Conservation (phyloP, 2,797 vertebrate genomes). For the Macropodus opercularis region DNA sequence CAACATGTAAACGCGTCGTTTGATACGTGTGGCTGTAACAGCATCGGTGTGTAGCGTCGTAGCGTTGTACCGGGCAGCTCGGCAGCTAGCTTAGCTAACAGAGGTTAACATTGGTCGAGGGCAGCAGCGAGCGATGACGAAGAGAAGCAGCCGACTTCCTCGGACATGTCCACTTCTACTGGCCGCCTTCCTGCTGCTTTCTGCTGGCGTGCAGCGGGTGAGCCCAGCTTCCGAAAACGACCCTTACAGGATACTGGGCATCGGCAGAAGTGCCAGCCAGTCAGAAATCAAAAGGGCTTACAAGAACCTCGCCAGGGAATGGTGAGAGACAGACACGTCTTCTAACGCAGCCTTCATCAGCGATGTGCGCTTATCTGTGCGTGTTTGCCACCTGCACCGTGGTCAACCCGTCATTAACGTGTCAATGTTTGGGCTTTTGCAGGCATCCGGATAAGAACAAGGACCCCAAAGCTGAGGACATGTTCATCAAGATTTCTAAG, state of each 20-base stretch:
- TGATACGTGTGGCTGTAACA: background rate
- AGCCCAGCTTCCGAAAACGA: conserved; percentile 82
- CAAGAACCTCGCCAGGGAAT: conserved; percentile 90
- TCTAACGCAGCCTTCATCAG: background rate
- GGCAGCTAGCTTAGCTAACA: conserved; percentile 22
- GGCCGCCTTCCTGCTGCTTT: conserved; percentile 73
- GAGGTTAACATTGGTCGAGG: conserved; percentile 18
- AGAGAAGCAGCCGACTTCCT: conserved; percentile 19
- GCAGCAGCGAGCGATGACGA: conserved; percentile 39
- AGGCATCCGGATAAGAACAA: conserved; percentile 99
- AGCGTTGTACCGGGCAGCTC: background rate
- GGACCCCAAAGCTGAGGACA: conserved; percentile 92
- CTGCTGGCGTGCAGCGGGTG: conserved; percentile 70
- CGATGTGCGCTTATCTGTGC: background rate
- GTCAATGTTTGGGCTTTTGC: background rate
- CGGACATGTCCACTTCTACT: conserved; percentile 30
- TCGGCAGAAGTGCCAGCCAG: conserved; percentile 85
- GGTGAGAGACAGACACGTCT: conserved; percentile 79
- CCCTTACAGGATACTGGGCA: conserved; percentile 88
- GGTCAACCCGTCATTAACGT: background rate
- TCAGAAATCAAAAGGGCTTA: conserved; percentile 91
- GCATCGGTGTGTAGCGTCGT: background rate
- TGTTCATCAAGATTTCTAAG: conserved; percentile 95
- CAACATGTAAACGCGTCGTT: conserved; percentile 28
- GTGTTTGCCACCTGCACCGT: background rate